A percentile compares a stretch with the other conserved stretches of the same genome.
Evolutionary conservation across 2,113 vertebrate genomes (phyloP).

Genomic region (Thermophis baileyi): DNA sequence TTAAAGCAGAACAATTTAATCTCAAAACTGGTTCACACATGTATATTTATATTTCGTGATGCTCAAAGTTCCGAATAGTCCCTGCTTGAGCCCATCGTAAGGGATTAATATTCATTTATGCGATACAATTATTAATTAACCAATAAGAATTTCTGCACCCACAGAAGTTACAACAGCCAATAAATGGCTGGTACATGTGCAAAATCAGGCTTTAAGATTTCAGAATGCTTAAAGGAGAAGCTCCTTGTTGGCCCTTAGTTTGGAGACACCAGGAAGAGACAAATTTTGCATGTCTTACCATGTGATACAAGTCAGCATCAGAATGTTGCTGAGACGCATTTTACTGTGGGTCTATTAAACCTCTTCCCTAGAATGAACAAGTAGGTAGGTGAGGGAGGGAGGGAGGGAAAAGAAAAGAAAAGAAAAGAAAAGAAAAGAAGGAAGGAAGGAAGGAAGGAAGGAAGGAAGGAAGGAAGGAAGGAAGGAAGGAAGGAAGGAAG

Average conservation of each 20-base stretch:
- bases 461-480: no score
- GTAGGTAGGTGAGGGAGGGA: neutral
- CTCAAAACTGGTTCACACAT: neutral
- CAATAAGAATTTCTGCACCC: neutral
- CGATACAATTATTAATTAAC: neutral
- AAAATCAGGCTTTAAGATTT: neutral
- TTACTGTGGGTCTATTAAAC: constrained; percentile 63
- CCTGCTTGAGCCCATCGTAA: neutral
- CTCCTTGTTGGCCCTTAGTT: neutral
- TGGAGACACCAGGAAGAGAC: neutral
- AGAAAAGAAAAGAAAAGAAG: no score
- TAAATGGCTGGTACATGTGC: neutral
- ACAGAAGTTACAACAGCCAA: neutral
- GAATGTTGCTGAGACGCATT: constrained; percentile 41
- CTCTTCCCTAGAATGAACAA: constrained; percentile 55
- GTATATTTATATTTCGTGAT: neutral
- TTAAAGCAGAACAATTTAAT: neutral
- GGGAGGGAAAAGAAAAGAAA: no score
- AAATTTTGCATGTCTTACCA: constrained; percentile 51
- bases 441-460: no score
- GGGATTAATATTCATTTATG: no score
- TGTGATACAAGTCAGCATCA: constrained; percentile 25
- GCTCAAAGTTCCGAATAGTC: neutral
- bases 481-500: no score
- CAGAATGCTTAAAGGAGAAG: neutral